Base-by-base conservation (phyloP, 2,113 vertebrate species). In the Zingel zingel region DNA sequence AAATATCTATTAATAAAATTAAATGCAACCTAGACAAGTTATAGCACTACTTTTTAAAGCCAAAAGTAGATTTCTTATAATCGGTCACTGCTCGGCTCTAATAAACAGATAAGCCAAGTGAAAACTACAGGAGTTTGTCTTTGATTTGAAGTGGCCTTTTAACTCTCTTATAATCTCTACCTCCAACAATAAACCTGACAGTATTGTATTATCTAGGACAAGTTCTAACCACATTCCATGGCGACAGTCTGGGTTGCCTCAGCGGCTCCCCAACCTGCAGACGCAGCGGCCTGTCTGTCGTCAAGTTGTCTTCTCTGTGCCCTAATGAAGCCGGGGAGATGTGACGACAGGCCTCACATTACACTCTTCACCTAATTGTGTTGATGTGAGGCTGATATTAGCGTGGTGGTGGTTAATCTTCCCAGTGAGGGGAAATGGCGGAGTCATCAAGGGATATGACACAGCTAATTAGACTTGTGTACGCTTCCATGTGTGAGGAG, bases 351-450 rank as follows among this genome's bases (percentile, higher is more conserved):
- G 88, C 83, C 81, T 84, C 82, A 18, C 82, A 58, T 93, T 87
- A 93, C 86, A 77, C 86, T 91, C 89, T 45, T 74, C 68, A 65
- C 88, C 86, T 92, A 83, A 92, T 92, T 93, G 85, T 88, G 89
- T 89, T 83, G 79, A 89, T 86, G 80, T 23, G 21, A 83, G 65
- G 67, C 79, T 72, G 88, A 83, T 90, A 77, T 85, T 66, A 56
- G 81, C 59, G 84, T 78, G 74, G 58, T 73, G 77, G 80, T 81
- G 77, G 77, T 90, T 89, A 81, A 88, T 88, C 87, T 79, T 82
- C 79, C 84, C 73, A 23, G 85, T 16, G 79, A 82, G 86, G 74
- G 84, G 90, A 91, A 90, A 88, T 86, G 75, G 82, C 54, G 18
- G 62, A 79, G 72, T 84, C 89, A 81, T 87, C 88, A 65, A 83